phyloP scores from a whole-genome alignment of 1,140 invertebrate genomes.

The Holotrichia oblita region DNA sequence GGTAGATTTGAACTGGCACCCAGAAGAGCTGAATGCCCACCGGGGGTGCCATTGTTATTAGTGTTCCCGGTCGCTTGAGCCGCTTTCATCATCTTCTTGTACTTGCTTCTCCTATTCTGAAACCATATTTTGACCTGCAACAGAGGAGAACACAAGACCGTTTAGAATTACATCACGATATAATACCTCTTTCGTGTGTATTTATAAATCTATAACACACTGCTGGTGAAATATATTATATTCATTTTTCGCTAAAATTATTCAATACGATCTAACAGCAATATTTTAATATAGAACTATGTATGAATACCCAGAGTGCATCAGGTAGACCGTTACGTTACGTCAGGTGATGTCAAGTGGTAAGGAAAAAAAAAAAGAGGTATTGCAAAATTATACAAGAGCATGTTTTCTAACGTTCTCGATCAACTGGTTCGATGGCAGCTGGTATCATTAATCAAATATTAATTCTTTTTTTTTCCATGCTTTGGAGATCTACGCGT shows the following conservation, averaged over 20 bases:
- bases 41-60: slow-evolving; percentile 60
- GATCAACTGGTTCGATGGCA: neutral
- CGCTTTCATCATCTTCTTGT: slow-evolving; percentile 92
- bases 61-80: slow-evolving; percentile 67
- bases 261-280: too few relatives aligned
- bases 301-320: slow-evolving; percentile 6
- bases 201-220: too few relatives aligned
- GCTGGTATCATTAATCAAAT: slow-evolving; percentile 33
- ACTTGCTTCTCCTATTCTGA: slow-evolving; percentile 88
- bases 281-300: too few relatives aligned
- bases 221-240: too few relatives aligned
- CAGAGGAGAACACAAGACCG: slow-evolving; percentile 47
- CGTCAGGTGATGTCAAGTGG: slow-evolving; percentile 10
- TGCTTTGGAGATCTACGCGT: neutral
- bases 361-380: neutral
- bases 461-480: slow-evolving; percentile 25
- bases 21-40: slow-evolving; percentile 57
- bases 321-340: slow-evolving; percentile 31
- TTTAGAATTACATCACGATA: neutral
- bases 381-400: slow-evolving; percentile 31
- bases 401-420: neutral
- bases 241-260: too few relatives aligned
- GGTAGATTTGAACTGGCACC: slow-evolving; percentile 56
- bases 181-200: too few relatives aligned
- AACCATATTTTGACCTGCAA: too few relatives aligned